Base-by-base conservation (phyloP, 2,797 vertebrate species). In the Silurus lanzhouensis region DNA sequence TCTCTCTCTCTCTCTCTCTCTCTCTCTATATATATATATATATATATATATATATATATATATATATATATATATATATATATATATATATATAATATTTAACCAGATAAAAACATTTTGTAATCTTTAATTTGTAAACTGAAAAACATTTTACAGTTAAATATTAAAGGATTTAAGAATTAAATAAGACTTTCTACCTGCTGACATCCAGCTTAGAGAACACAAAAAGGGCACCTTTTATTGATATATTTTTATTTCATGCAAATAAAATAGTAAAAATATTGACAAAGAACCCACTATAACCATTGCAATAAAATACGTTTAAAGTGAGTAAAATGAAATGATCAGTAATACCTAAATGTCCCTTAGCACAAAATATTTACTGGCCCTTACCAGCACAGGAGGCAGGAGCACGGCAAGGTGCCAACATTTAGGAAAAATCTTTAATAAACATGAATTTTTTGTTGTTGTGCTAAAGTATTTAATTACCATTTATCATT, bases 161-260 rank as follows among this genome's bases (percentile, higher is more conserved):
- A 74, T 74, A 75, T 75, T 48, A 44, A 46, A 48, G 19, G 44
- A 74, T 75, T 72, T 44, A 46, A 72, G 44, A 74, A 15, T 74
- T 52, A 27, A 27, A 15, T 25, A 19, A 19, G 17, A 10, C 25
- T 76, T 75, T 75, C 8, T 55, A 48, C n/a, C 2, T 1, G 4
- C 25, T 77, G 55, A 20, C 55, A 58, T 20, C 25, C 55, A 27
- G 25, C 52, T 52, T n/a, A 27, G 13, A 27, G 25, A 57, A 19
- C 6, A 25, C 22, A 57, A 31, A 46, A 48, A 20, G 9, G 17
- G 38, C 19, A 71, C 8, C 44, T 38, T 9, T 46, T 46, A 7
- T 12, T 46, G 19, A 71, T 76, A 57, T 55, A 17, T 6, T 17
- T 74, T 13, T 25, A 17, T 27, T 71, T 46, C 22, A 6, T 76